Evolutionary conservation across 2,113 vertebrate genomes (phyloP).

Genomic region (Neolamprologus kungweensis): DNA sequence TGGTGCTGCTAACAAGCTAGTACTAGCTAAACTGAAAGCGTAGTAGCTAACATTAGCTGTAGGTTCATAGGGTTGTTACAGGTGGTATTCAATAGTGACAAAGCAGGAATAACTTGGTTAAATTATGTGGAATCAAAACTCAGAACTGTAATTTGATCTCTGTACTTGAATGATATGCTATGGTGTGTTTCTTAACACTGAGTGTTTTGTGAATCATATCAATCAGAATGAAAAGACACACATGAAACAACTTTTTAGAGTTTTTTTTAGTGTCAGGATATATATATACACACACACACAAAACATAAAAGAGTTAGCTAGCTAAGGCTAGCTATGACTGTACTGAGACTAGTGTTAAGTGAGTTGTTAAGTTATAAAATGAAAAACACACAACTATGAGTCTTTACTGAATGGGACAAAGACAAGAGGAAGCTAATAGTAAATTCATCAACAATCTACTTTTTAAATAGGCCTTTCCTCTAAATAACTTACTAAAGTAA

Average conservation of each 20-base stretch:
- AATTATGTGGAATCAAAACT: background rate
- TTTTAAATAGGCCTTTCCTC: background rate
- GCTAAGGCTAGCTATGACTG: background rate
- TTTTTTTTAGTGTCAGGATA: background rate
- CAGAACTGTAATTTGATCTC: background rate
- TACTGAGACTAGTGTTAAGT: background rate
- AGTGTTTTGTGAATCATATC: background rate
- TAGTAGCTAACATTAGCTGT: background rate
- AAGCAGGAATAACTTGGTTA: background rate
- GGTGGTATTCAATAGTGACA: background rate
- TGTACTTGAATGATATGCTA: background rate
- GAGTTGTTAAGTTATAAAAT: background rate
- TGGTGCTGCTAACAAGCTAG: background rate
- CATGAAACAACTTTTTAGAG: background rate
- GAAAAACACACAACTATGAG: background rate
- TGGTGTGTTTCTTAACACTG: background rate
- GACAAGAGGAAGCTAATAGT: background rate
- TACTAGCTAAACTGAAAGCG: background rate
- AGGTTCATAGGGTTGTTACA: background rate
- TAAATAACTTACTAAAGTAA: background rate
- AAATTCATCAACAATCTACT: background rate
- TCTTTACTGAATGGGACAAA: background rate
- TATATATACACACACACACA: rapidly evolving
- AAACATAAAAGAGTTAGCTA: background rate
- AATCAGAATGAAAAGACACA: background rate